Evolutionary conservation across 2,113 vertebrate genomes (phyloP).

Genomic region (Coregonus clupeaformis): DNA sequence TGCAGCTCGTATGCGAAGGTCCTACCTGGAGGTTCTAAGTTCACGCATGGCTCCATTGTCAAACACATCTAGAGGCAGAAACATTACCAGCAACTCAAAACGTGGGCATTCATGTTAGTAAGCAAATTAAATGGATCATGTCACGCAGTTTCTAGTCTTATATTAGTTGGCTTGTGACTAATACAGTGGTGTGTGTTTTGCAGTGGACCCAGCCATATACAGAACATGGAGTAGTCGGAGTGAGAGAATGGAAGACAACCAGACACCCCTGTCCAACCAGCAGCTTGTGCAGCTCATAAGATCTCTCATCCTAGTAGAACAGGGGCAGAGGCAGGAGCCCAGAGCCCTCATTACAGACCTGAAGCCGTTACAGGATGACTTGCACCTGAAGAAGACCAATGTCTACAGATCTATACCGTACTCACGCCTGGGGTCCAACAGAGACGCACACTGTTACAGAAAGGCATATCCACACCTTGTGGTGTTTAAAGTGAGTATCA

Average conservation of each 20-base stretch:
- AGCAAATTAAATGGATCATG: not conserved
- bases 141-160: not conserved
- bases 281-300: conserved; percentile 68
- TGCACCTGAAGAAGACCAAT: conserved; percentile 70
- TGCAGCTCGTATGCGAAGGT: conserved; percentile 65
- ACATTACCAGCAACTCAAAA: not conserved
- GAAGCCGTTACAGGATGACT: conserved; percentile 68
- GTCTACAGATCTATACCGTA: conserved; percentile 75
- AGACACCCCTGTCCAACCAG: conserved; percentile 54
- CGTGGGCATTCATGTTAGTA: conserved; percentile 49
- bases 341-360: conserved; percentile 48
- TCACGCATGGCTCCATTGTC: conserved; percentile 41
- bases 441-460: conserved; percentile 74
- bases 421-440: conserved; percentile 72
- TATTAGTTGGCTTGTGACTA: not conserved
- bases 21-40: conserved; percentile 67
- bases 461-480: conserved; percentile 73
- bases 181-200: conserved; percentile 2
- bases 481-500: conserved; percentile 67
- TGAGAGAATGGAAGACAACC: conserved; percentile 49
- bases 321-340: conserved; percentile 67
- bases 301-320: conserved; percentile 65
- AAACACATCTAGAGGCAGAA: conserved; percentile 34
- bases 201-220: conserved; percentile 48
- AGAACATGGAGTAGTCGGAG: conserved; percentile 34